Evolutionary conservation across 2,888 invertebrate species (phyloP).

Genomic region (Drosophila trichaetosa): DNA sequence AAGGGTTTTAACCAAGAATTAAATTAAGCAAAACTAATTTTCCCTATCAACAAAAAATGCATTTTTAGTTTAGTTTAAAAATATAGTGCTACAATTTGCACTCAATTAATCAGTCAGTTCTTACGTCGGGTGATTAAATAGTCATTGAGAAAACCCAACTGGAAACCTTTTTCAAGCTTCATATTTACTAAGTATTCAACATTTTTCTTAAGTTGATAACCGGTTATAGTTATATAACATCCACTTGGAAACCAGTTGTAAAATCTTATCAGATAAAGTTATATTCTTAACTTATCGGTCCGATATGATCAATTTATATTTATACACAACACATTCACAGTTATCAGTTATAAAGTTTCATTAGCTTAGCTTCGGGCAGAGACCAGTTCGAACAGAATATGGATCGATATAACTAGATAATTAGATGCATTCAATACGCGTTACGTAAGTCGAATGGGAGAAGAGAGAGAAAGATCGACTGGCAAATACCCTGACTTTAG

Average conservation of each 20-base stretch:
- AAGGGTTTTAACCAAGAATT: not conserved
- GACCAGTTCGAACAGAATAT: not conserved
- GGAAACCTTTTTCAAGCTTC: not conserved
- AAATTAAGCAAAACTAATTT: not conserved
- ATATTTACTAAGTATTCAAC: not conserved
- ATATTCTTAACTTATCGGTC: not conserved
- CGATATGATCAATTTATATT: not conserved
- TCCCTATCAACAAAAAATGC: not conserved
- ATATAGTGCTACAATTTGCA: not conserved
- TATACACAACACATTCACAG: not conserved
- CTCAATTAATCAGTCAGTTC: not conserved
- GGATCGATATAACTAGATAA: not conserved
- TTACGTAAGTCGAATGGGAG: not conserved
- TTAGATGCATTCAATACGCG: not conserved
- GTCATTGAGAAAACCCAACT: not conserved
- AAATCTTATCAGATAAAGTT: not conserved
- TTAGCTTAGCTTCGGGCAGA: not conserved
- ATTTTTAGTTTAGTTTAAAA: not conserved
- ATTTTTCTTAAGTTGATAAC: not conserved
- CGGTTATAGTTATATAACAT: not conserved
- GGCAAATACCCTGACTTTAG: not conserved
- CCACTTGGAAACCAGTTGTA: not conserved
- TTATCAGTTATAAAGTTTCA: not conserved
- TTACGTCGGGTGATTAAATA: not conserved
- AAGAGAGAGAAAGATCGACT: not conserved